A percentile compares a stretch with the other conserved stretches of the same genome.
Evolutionary conservation across 2,888 invertebrate species (phyloP).

Genomic region (Acleris holmiana): DNA sequence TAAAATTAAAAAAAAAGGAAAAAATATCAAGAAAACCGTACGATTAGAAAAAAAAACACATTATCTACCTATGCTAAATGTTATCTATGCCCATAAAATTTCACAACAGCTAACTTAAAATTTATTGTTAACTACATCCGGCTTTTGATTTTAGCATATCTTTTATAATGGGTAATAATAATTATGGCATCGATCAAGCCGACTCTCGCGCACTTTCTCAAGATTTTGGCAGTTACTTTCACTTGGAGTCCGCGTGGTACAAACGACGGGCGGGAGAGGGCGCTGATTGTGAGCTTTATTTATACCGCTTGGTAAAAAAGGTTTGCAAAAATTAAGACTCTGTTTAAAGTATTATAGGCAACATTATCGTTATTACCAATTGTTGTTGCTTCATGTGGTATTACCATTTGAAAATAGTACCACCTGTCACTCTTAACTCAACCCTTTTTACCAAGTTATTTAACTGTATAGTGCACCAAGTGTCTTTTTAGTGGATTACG

Average conservation of each 20-base stretch:
- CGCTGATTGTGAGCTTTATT: not conserved
- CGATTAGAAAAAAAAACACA: not conserved
- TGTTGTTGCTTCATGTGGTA: too few species aligned
- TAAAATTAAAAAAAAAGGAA: not conserved
- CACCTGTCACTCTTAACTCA: too few species aligned
- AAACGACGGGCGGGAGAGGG: slow-evolving; percentile 28
- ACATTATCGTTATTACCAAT: too few species aligned
- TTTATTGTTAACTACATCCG: slow-evolving; percentile 60
- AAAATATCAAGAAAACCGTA: not conserved
- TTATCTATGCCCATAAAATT: slow-evolving; percentile 16
- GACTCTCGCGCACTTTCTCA: slow-evolving; percentile 77
- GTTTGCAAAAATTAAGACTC: too few species aligned
- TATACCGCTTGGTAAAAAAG: too few species aligned
- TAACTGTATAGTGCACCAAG: too few species aligned
- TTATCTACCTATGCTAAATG: not conserved
- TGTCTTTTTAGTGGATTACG: too few species aligned
- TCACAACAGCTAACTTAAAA: slow-evolving; percentile 26
- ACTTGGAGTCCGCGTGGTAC: slow-evolving; percentile 50
- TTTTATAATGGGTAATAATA: slow-evolving; percentile 82
- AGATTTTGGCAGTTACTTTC: slow-evolving; percentile 83
- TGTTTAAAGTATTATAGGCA: too few species aligned
- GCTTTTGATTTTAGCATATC: slow-evolving; percentile 79
- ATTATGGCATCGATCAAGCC: slow-evolving; percentile 80
- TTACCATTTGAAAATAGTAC: too few species aligned
- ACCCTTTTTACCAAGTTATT: too few species aligned